These are phyloP conservation scores for Synanceia verrucosa DNA, from an alignment of 2,797 vertebrate genomes.

Conservation along the genomic window DNA sequence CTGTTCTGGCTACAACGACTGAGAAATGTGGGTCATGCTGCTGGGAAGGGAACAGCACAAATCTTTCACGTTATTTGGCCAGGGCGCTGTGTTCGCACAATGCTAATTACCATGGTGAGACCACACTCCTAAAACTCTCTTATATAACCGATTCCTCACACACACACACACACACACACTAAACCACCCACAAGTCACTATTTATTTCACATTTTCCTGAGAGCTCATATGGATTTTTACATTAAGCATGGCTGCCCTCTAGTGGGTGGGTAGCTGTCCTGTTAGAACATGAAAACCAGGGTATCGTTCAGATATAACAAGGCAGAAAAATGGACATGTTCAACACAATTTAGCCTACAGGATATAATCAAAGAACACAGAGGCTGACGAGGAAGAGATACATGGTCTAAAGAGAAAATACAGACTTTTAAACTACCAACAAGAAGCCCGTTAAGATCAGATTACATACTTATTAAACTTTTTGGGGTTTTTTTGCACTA, in stretches of 20 bases:
- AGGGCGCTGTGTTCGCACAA: conserved; percentile 31
- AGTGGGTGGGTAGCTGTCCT: conserved; percentile 24
- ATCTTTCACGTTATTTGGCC: conserved; percentile 53
- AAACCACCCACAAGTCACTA: conserved; percentile 24
- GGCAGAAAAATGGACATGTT: too few relatives aligned
- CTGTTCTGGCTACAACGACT: conserved; percentile 22
- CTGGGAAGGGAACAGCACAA: conserved; percentile 37
- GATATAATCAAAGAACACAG: neutral
- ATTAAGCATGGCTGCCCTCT: conserved; percentile 48
- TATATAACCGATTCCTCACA: conserved; percentile 47
- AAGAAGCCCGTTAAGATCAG: too few relatives aligned
- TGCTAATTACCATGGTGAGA: conserved; percentile 49
- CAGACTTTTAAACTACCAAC: neutral
- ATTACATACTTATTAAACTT: too few relatives aligned
- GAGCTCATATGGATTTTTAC: neutral
- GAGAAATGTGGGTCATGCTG: conserved; percentile 54
- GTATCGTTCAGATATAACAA: accelerated
- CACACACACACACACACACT: neutral
- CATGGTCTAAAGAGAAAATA: neutral
- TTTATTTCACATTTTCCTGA: neutral
- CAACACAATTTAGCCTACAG: neutral
- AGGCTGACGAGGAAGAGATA: neutral
- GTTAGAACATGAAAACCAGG: neutral
- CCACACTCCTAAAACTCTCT: conserved; percentile 50
- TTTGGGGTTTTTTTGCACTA: too few relatives aligned